Evolutionary conservation across 1,140 invertebrate genomes (phyloP).

Genomic region (Grapholita molesta): DNA sequence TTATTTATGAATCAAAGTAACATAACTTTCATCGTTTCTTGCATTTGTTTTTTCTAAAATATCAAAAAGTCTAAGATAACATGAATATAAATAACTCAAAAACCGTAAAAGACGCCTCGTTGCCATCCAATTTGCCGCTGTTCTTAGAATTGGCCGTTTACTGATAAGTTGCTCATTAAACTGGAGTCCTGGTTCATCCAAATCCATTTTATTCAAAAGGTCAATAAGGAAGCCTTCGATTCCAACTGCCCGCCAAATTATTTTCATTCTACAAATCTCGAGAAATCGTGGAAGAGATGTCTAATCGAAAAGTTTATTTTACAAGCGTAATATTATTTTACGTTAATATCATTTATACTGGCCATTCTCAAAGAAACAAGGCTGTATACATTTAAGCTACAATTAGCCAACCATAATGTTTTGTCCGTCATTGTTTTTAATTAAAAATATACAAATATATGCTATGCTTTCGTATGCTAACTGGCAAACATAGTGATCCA

Average conservation of each 20-base stretch:
- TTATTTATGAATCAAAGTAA: too few species aligned
- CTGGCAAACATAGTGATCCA: too few species aligned
- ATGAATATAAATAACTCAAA: neutral
- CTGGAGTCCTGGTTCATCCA: neutral
- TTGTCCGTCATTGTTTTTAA: too few species aligned
- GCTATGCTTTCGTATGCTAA: too few species aligned
- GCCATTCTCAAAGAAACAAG: neutral
- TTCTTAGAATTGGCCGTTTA: neutral
- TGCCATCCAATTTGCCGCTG: neutral
- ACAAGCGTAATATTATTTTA: neutral
- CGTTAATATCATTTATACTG: neutral
- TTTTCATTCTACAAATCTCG: neutral
- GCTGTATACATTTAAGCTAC: neutral
- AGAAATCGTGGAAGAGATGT: neutral
- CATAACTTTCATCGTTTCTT: neutral
- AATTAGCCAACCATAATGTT: neutral
- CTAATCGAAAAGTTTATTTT: neutral
- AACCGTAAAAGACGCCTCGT: neutral
- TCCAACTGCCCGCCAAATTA: neutral
- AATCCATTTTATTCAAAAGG: neutral
- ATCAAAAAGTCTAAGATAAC: neutral
- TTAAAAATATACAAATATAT: too few species aligned
- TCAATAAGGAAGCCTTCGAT: neutral
- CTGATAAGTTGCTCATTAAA: constrained; percentile 6
- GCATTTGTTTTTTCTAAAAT: neutral